Evolutionary conservation across 2,113 vertebrate species (phyloP).

Genomic region (Turdus rufiventris): DNA sequence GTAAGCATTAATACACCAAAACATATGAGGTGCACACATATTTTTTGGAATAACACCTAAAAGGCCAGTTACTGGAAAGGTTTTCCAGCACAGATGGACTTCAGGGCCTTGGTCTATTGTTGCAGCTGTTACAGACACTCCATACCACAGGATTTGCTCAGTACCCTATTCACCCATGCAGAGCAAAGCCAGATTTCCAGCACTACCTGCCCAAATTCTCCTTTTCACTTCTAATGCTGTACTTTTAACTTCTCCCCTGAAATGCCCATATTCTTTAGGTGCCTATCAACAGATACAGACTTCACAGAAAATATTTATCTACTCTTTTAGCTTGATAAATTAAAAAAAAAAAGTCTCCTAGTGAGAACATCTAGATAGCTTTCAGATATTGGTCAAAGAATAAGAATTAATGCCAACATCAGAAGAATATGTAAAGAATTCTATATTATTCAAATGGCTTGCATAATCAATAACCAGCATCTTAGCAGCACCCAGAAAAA

Average conservation of each 20-base stretch:
- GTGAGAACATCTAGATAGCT: background rate
- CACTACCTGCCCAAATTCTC: background rate
- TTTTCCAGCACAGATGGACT: background rate
- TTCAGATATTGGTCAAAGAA: background rate
- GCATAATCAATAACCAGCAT: background rate
- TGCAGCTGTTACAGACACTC: background rate
- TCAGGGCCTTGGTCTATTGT: fast-evolving
- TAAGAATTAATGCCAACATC: background rate
- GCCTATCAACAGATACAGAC: fast-evolving
- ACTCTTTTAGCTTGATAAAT: background rate
- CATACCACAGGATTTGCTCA: fast-evolving
- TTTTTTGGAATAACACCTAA: background rate
- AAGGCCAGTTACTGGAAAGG: background rate
- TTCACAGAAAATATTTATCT: background rate
- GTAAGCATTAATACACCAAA: background rate
- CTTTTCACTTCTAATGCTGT: background rate
- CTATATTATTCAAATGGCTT: background rate
- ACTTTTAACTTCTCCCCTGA: background rate
- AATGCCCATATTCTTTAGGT: background rate
- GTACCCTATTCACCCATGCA: background rate
- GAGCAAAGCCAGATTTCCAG: background rate
- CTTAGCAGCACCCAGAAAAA: background rate
- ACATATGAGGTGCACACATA: fast-evolving
- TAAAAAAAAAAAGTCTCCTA: background rate
- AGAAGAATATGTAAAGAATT: background rate